Evolutionary conservation across 2,113 vertebrate species (phyloP).

Genomic region (Pimephales promelas): DNA sequence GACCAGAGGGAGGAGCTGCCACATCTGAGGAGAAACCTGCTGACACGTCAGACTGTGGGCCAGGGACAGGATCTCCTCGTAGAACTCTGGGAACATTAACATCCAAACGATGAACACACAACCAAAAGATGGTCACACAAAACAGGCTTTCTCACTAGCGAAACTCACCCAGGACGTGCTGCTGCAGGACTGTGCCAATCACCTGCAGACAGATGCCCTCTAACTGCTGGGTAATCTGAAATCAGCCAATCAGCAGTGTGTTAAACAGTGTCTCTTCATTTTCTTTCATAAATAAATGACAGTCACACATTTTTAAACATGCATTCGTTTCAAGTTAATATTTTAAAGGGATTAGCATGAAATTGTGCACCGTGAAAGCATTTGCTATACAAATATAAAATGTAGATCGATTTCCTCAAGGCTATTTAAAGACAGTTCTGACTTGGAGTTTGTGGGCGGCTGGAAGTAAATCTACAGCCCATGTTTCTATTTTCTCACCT

Average conservation of each 20-base stretch:
- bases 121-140: neutral
- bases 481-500: conserved; percentile 76
- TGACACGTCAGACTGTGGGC: conserved; percentile 98
- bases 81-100: conserved; percentile 84
- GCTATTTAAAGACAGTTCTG: conserved; percentile 63
- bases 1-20: conserved; percentile 95
- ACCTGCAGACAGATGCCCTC: conserved; percentile 99
- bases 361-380: neutral
- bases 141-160: neutral
- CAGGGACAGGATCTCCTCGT: conserved; percentile 97
- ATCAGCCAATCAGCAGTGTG: neutral
- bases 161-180: conserved; percentile 91
- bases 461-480: conserved; percentile 60
- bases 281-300: neutral
- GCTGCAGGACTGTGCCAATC: conserved; percentile 96
- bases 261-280: neutral
- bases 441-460: conserved; percentile 70
- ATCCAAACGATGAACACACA: neutral
- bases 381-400: neutral
- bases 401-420: conserved; percentile 53
- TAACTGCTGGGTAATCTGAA: conserved; percentile 95
- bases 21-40: conserved; percentile 98
- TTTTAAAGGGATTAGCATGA: neutral
- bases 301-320: conserved; percentile 5
- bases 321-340: neutral